Evolutionary conservation across 2,797 vertebrate species (phyloP), one percentile per base, ranked within the genome.

Genomic region (Sciurus vulgaris): DNA sequence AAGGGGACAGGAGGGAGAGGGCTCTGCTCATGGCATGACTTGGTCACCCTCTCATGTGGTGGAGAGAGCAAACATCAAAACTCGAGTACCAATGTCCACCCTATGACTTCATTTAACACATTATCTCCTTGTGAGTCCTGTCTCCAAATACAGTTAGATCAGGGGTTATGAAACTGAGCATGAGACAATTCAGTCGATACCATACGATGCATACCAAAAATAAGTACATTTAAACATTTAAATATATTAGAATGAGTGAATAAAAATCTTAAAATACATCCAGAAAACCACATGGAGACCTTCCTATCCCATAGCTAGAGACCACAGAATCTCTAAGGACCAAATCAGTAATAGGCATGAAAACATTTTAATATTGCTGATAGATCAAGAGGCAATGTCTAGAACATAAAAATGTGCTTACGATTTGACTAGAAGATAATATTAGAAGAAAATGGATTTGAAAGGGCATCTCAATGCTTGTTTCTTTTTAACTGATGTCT

Each of bases 281-380:
- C 41, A 69, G 33, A 70, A 26, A 82, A 70, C 56, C 69, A 49
- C 13, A 41, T 49, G 38, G 17, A 84, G 35, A 63, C 44, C 24
- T 84, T 73, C 12, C n/a, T 86, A 35, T 77, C 51, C 11, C 56
- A 35, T 59, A 72, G 22, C 56, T 30, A 38, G 24, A 82, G 47
- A 9, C 8, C 22, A 33, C 30, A 92, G 41, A 95, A 70, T 77
- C 41, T 78, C 59, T 61, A 41, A 63, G 65, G 44, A 41, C 18
- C 20, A n/a, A 89, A 70, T 83, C 38, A 89, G 72, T 82, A 82
- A 61, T 26, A 93, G 18, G 86, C 67, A 6, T 82, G 74, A 72
- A 86, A 63, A 49, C 65, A 26, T 10, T 63, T 44, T 78, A 67
- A 86, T 95, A 67, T 14, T 91, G 30, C 20, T 82, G 61, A 78